Evolutionary conservation across 1,140 invertebrate species (phyloP).

Genomic region (Drosophila ambigua): DNA sequence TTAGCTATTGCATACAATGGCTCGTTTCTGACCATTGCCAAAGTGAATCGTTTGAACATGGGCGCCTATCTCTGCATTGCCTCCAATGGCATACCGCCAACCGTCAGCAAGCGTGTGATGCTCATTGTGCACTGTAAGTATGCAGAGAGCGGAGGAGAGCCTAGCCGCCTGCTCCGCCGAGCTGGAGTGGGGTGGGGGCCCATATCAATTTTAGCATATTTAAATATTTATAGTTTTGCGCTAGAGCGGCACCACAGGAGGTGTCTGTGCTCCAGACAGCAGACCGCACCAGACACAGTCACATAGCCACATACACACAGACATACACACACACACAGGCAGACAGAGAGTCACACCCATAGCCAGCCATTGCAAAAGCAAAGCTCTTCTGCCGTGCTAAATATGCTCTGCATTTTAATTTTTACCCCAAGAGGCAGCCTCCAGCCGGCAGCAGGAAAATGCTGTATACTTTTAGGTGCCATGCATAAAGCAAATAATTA

Average conservation of each 20-base stretch:
- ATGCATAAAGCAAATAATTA: conserved; percentile 81
- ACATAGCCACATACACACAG: conserved; percentile 40
- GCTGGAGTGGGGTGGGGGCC: conserved; percentile 17
- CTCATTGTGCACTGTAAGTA: conserved; percentile 94
- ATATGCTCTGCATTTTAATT: conserved; percentile 80
- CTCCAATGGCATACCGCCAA: conserved; percentile 92
- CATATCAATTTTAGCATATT: conserved; percentile 80
- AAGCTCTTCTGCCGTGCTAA: conserved; percentile 72
- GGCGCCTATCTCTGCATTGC: conserved; percentile 95
- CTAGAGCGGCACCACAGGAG: conserved; percentile 58
- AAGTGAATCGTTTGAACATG: conserved; percentile 95
- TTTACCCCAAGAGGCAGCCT: conserved; percentile 20
- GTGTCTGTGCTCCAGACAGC: conserved; percentile 42
- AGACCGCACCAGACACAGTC: conserved; percentile 14
- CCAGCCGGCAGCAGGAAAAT: conserved; percentile 3
- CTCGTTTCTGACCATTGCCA: conserved; percentile 89
- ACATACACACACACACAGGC: conserved; percentile 15
- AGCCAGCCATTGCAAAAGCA: conserved; percentile 23
- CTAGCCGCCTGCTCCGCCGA: background rate
- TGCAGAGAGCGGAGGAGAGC: conserved; percentile 2
- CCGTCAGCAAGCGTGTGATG: conserved; percentile 94
- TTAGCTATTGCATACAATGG: conserved; percentile 88
- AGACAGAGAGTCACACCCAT: conserved; percentile 26
- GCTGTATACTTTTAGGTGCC: conserved; percentile 69
- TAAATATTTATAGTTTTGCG: conserved; percentile 79